Evolutionary conservation across 2,888 invertebrate species (phyloP).

Genomic region (Osmoderma eremita): DNA sequence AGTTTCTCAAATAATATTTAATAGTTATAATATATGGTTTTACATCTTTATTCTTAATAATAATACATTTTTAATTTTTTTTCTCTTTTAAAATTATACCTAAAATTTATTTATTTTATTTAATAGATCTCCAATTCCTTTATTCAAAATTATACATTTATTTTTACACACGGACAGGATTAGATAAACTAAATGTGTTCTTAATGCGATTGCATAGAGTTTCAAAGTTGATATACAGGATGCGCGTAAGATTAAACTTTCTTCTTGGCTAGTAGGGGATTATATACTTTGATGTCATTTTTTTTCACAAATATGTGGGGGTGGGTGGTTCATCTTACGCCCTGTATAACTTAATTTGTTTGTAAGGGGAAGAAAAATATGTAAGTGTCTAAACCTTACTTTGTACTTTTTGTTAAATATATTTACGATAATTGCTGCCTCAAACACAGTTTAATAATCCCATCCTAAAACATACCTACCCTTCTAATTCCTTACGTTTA

Average conservation of each 20-base stretch:
- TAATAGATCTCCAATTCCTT: not conserved
- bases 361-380: too few species aligned
- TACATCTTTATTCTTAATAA: slow-evolving; percentile 11
- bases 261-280: too few species aligned
- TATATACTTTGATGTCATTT: too few species aligned
- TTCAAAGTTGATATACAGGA: too few species aligned
- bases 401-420: not conserved
- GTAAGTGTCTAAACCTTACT: not conserved
- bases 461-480: not conserved
- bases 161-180: not conserved
- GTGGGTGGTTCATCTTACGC: too few species aligned
- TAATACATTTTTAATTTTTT: slow-evolving; percentile 9
- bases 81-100: slow-evolving; percentile 14
- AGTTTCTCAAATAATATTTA: slow-evolving; percentile 36
- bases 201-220: too few species aligned
- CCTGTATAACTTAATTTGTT: too few species aligned
- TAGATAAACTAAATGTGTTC: not conserved
- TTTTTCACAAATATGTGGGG: too few species aligned
- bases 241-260: too few species aligned
- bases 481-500: too few species aligned
- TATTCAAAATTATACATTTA: not conserved
- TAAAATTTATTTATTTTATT: not conserved
- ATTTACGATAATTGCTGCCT: not conserved
- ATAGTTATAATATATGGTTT: slow-evolving; percentile 23
- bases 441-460: slow-evolving; percentile 12